Base-by-base conservation (phyloP, 2,113 vertebrate species). In the Spermophilus dauricus region DNA sequence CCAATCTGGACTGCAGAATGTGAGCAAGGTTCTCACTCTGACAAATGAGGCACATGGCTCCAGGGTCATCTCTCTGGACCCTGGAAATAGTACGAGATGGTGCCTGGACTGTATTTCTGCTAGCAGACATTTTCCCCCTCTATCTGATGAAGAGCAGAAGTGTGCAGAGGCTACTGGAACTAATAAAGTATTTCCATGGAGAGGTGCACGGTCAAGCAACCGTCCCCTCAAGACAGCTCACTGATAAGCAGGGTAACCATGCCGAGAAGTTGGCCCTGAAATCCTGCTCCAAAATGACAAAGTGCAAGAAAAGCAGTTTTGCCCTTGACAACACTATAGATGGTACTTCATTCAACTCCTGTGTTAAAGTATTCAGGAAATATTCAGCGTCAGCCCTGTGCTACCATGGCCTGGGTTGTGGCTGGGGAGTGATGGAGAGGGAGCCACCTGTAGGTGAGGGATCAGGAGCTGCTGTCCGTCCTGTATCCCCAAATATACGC, bases 171-270 rank as follows among this genome's bases (percentile, higher is more conserved):
- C 32, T n/a, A n/a, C 32, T n/a, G 69, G 34, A 17, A 18, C n/a
- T 17, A 18, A 8, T 37, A n/a, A n/a, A n/a, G 17, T 9, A 16
- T 18, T 7, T 2, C 69, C n/a, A 3, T 18, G 34, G 6, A 2
- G 5, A 72, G 7, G 18, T n/a, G n/a, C 2, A 5, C 0, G 18
- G 17, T 18, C 14, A 18, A 8, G n/a, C 5, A 9, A 17, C 17
- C n/a, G 0, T 18, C 56, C 6, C 18, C 18, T 58, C 2, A 8
- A 14, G 65, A 26, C 80, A 45, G 51, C 32, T 56, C 20, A 14
- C 78, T 37, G 51, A 37, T 1, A 4, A 58, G 20, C 78, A 56
- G 78, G 78, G 51, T n/a, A 13, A 10, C 34, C 10, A 3, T 0
- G 2, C 51, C 8, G 5, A 8, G 9, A 58, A 37, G 53, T 24